Evolutionary conservation across 2,113 vertebrate species (phyloP), one percentile per base, ranked within the genome.

Genomic region (Atractosteus spatula): DNA sequence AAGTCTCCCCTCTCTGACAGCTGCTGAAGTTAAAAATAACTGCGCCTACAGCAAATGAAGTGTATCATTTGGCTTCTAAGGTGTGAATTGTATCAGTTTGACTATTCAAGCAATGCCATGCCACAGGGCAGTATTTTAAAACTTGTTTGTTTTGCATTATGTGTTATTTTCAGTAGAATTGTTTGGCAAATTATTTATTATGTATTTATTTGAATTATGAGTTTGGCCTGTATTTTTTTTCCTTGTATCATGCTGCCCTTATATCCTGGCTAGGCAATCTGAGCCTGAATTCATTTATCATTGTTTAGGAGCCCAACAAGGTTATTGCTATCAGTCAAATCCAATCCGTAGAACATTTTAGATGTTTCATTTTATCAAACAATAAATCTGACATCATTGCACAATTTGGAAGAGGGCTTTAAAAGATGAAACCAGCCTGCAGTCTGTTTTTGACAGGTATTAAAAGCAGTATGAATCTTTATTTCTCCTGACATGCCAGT

Each of bases 31-130:
- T 51, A 51, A 17, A 71, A 71, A 71, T 71, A 63, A 71, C 70
- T 71, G n/a, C 51, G 11, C 47, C 29, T 41, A 47, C 47, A 41
- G 43, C 44, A 71, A 64, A 71, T 71, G 62, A 54, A 45, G 63
- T 71, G 59, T 54, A 64, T 71, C 70, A 64, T 63, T 71, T 71
- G 70, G 17, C 61, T 41, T 71, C 61, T 51, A 47, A 71, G 70
- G 61, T 71, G 61, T 63, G 61, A 71, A 51, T 51, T 51, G 47
- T 5, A 51, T 51, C 47, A 51, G 47, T 51, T 5, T 51, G 47
- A 51, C 47, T 51, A 51, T 51, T 51, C 47, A 51, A 51, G 47
- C 47, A 51, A 51, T 1, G 47, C 8, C 47, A 51, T 51, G 8
- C 5, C 47, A 51, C 47, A 51, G 47, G 47, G 47, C 47, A 51